Evolutionary conservation across 2,113 vertebrate species (phyloP).

Genomic region (Leptobrachium ailaonicum): DNA sequence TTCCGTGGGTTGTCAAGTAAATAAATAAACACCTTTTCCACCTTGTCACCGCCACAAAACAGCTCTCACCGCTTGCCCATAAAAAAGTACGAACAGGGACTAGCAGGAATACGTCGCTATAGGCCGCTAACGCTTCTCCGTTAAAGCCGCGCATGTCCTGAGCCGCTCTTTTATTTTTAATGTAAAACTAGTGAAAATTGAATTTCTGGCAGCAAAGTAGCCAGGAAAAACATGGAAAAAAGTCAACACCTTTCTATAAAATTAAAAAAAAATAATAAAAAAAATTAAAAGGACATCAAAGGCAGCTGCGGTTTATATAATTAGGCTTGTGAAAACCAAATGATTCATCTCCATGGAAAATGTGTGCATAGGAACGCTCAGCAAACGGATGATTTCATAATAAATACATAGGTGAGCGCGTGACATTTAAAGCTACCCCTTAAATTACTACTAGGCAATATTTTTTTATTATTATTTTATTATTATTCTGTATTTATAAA

Average conservation of each 20-base stretch:
- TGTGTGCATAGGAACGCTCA: background rate
- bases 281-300: slow-evolving; percentile 11
- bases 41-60: no score
- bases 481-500: no score
- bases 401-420: background rate
- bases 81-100: no score
- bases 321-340: background rate
- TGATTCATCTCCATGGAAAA: slow-evolving; percentile 37
- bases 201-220: slow-evolving; percentile 5
- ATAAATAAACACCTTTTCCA: no score
- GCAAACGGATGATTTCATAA: slow-evolving; percentile 22
- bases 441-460: slow-evolving; percentile 1
- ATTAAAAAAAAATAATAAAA: background rate
- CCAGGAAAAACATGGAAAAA: slow-evolving; percentile 24
- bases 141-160: slow-evolving; percentile 72
- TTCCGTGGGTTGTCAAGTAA: no score
- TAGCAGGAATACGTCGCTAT: slow-evolving; percentile 40
- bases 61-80: no score
- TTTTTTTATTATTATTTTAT: no score
- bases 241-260: slow-evolving; percentile 38
- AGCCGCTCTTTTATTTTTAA: slow-evolving; percentile 64
- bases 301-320: slow-evolving; percentile 4
- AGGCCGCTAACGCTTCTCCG: slow-evolving; percentile 74
- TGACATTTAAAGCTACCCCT: background rate
- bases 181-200: slow-evolving; percentile 47